Evolutionary conservation across 2,888 invertebrate species (phyloP).

Genomic region (Pollenia labialis): DNA sequence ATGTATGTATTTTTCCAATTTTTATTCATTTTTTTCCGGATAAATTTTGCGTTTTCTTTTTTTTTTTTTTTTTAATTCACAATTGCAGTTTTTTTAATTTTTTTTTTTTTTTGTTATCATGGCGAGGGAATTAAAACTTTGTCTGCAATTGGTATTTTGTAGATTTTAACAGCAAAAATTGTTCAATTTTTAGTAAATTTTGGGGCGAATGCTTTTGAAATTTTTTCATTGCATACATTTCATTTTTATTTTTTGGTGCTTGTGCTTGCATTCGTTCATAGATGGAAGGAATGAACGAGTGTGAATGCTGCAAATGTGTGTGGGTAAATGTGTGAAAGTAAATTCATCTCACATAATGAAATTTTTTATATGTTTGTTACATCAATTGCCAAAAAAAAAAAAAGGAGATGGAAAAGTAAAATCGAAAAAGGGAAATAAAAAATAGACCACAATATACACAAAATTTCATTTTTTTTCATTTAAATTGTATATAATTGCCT

Average conservation of each 20-base stretch:
- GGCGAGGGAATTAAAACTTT: slow-evolving; percentile 75
- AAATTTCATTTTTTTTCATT: slow-evolving; percentile 75
- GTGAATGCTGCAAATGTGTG: neutral
- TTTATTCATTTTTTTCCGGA: slow-evolving; percentile 61
- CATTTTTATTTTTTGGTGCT: slow-evolving; percentile 63
- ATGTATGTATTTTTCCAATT: slow-evolving; percentile 62
- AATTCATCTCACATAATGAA: slow-evolving; percentile 75
- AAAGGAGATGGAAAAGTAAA: slow-evolving; percentile 38
- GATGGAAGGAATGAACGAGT: slow-evolving; percentile 26
- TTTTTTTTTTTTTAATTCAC: slow-evolving; percentile 49
- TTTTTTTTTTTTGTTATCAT: slow-evolving; percentile 38
- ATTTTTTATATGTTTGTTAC: slow-evolving; percentile 74
- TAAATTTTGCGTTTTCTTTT: slow-evolving; percentile 59
- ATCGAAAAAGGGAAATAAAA: slow-evolving; percentile 69
- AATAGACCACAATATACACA: slow-evolving; percentile 73
- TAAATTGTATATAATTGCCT: slow-evolving; percentile 76
- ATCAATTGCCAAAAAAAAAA: slow-evolving; percentile 70
- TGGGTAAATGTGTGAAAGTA: slow-evolving; percentile 62
- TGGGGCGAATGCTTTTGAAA: slow-evolving; percentile 51
- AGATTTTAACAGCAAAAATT: slow-evolving; percentile 66
- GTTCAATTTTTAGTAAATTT: slow-evolving; percentile 69
- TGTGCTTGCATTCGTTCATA: slow-evolving; percentile 55
- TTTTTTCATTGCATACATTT: slow-evolving; percentile 59
- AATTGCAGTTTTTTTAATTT: slow-evolving; percentile 18
- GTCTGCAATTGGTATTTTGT: slow-evolving; percentile 73